Evolutionary conservation across 2,797 vertebrate genomes (phyloP).

Genomic region (Otolemur crassicaudatus): DNA sequence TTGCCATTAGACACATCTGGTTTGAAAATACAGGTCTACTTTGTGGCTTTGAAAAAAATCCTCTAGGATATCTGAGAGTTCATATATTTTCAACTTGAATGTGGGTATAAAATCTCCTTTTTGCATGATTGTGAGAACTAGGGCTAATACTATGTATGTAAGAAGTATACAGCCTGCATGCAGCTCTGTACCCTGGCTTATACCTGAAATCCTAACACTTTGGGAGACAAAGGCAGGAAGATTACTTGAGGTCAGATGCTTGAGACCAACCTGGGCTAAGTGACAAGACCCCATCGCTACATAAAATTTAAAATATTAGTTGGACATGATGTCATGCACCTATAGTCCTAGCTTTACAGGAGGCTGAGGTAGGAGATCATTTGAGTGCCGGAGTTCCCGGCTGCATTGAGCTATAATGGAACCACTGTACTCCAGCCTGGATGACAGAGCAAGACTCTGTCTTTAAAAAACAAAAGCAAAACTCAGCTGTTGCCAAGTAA

Average conservation of each 20-base stretch:
- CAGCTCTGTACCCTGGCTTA: not conserved
- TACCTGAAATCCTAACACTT: not conserved
- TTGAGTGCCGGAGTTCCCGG: not conserved
- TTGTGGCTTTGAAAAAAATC: not conserved
- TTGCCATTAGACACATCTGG: not conserved
- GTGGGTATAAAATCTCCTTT: not conserved
- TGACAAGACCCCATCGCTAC: not conserved
- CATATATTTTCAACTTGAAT: slow-evolving; percentile 11
- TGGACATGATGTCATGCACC: not conserved
- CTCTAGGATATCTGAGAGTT: not conserved
- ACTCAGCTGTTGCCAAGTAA: no score
- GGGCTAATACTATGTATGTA: not conserved
- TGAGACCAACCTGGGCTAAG: not conserved
- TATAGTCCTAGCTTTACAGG: not conserved
- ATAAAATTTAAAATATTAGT: not conserved
- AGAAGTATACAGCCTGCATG: not conserved
- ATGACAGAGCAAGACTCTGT: not conserved
- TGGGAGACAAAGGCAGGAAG: no score
- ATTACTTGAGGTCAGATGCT: not conserved
- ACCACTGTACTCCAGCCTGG: not conserved
- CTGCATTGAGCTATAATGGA: not conserved
- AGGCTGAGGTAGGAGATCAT: not conserved
- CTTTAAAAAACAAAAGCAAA: no score
- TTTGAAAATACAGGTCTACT: not conserved
- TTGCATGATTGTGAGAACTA: slow-evolving; percentile 3